Evolutionary conservation across 2,797 vertebrate genomes (phyloP).

Genomic region (Onychomys torridus): DNA sequence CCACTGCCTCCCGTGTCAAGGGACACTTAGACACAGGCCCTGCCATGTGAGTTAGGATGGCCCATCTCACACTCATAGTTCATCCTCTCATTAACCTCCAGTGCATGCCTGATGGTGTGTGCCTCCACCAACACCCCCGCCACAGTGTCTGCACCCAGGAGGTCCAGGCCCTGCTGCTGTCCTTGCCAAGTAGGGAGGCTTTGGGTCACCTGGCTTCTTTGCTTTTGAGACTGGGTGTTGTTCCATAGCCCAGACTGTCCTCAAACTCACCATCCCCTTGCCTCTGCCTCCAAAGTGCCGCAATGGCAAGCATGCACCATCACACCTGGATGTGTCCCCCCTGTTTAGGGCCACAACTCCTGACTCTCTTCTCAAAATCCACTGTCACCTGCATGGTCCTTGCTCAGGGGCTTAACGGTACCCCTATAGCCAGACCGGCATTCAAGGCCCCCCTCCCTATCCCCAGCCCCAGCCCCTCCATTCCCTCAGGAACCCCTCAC

Average conservation of each 20-base stretch:
- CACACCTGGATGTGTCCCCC: not conserved
- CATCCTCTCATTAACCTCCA: not conserved
- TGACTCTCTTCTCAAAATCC: not conserved
- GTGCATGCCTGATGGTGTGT: accelerated
- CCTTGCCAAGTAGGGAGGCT: not conserved
- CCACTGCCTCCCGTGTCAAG: not conserved
- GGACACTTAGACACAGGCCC: not conserved
- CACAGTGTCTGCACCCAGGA: not conserved
- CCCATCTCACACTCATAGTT: not conserved
- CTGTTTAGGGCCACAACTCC: not conserved
- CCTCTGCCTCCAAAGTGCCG: not conserved
- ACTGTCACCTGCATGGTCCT: not conserved
- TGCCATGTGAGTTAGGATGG: not conserved
- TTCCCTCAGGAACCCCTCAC: not conserved
- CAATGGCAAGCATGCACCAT: too few relatives aligned
- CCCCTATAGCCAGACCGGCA: not conserved
- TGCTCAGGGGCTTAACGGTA: not conserved
- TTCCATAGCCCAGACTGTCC: not conserved
- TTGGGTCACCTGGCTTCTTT: not conserved
- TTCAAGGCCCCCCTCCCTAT: not conserved
- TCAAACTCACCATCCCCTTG: not conserved
- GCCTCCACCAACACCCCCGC: not conserved
- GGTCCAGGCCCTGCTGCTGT: not conserved
- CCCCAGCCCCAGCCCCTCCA: not conserved
- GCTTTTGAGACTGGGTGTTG: not conserved